Conservation (phyloP, 2,797 vertebrate genomes). For the Gallinago stenura region DNA sequence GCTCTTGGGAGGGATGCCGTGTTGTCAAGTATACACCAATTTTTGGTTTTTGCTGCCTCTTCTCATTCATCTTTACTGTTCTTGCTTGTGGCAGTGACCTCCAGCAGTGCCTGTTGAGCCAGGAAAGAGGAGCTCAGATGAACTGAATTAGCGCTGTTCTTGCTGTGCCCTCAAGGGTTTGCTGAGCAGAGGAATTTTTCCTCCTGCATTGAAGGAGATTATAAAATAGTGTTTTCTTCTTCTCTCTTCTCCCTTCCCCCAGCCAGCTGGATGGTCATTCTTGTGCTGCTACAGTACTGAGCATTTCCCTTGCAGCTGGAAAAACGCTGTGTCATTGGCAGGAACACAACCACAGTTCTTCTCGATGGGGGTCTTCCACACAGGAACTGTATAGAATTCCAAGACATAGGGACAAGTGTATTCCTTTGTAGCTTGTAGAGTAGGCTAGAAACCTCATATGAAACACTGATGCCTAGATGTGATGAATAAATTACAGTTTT, state of each 20-base stretch:
- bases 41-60: background rate
- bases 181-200: background rate
- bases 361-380: accelerated
- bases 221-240: background rate
- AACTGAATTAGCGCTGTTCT: background rate
- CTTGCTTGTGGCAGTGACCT: background rate
- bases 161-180: background rate
- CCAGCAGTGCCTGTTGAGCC: background rate
- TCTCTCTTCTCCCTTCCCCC: constrained; percentile 15
- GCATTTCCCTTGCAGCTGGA: constrained; percentile 21
- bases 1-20: background rate
- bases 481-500: background rate
- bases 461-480: background rate
- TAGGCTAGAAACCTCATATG: background rate
- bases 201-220: background rate
- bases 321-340: constrained; percentile 60
- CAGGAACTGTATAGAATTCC: background rate
- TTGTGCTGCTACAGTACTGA: background rate
- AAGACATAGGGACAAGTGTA: accelerated
- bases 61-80: background rate
- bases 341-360: background rate
- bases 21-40: background rate
- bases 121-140: background rate
- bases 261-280: constrained; percentile 26
- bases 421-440: background rate